A percentile compares a stretch with the other conserved stretches of the same genome.
Evolutionary conservation across 2,113 vertebrate genomes (phyloP).

Genomic region (Quiscalus mexicanus): DNA sequence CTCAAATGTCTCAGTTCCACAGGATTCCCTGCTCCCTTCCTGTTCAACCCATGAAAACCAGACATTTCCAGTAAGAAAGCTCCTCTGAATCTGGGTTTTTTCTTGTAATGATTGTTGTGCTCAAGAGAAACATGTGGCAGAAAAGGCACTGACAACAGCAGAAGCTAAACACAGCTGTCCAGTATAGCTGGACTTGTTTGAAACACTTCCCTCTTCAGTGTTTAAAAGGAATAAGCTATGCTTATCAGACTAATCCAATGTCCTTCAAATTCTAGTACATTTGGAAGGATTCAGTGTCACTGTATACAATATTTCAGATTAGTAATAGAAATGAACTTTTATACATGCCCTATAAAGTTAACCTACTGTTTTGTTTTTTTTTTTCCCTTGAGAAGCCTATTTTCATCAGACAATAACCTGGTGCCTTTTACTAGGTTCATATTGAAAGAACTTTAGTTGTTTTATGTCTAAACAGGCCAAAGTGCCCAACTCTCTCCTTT

Average conservation of each 20-base stretch:
- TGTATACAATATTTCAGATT: neutral
- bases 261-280: neutral
- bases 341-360: neutral
- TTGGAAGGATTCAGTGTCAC: neutral
- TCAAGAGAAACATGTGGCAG: neutral
- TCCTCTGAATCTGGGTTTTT: neutral
- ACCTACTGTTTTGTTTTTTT: neutral
- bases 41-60: neutral
- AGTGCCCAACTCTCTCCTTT: neutral
- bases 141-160: neutral
- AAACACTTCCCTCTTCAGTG: neutral
- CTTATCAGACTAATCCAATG: neutral
- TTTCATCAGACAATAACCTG: neutral
- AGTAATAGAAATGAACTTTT: neutral
- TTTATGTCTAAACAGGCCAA: neutral
- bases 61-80: neutral
- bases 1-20: neutral
- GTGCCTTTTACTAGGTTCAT: neutral
- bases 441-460: neutral
- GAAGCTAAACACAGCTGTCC: neutral
- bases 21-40: neutral
- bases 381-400: neutral
- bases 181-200: neutral
- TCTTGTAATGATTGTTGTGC: neutral
- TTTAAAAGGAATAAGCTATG: neutral